Evolutionary conservation across 2,888 invertebrate genomes (phyloP), one percentile per base, ranked within the genome.

Genomic region (Galerucella pusilla): DNA sequence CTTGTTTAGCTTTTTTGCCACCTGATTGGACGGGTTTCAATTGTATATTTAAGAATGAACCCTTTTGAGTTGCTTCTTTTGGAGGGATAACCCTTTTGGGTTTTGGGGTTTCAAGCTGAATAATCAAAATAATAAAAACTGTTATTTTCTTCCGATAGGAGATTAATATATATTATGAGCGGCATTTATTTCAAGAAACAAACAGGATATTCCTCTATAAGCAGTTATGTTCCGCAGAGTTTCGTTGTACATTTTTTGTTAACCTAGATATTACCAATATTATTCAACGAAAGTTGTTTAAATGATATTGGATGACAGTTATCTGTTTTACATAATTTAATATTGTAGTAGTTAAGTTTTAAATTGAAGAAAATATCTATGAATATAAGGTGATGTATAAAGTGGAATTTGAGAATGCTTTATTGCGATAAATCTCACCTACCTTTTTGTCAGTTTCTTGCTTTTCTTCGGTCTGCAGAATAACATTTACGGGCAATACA

Each of bases 41-140:
- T 85, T 91, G 90, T 80, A 92, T 87, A 79, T 88, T 88, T 84
- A 91, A 87, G 87, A 92, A 92, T 83, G 88, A 89, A 85, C 90
- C 91, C 83, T 88, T 86, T 86, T 88, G 87, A 81, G 88, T 85
- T 80, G 89, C 88, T 81, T 87, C 84, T 85, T 89, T 84, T 83
- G 87, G 85, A 84, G 89, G 86, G 79, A 90, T 89, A 75, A 83
- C 83, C 83, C 87, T 87, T 83, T 88, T 89, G 78, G 84, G 84
- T 79, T 85, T 89, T 78, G 84, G 84, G 79, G 85, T 85, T 79
- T 84, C 83, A 80, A 85, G 83, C 82, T 83, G 78, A 72, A 79
- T 80, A 79, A 78, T 75, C 77, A 78, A 68, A 73, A 75, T 68
- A 71, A 59, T 57, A 57, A n/a, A n/a, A 16, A 57, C 20, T n/a